Percentiles rank a stretch among this genome's conserved stretches.
These are phyloP conservation scores for Tipula unca DNA, from an alignment of 2,888 invertebrate species.

Conservation along the genomic window DNA sequence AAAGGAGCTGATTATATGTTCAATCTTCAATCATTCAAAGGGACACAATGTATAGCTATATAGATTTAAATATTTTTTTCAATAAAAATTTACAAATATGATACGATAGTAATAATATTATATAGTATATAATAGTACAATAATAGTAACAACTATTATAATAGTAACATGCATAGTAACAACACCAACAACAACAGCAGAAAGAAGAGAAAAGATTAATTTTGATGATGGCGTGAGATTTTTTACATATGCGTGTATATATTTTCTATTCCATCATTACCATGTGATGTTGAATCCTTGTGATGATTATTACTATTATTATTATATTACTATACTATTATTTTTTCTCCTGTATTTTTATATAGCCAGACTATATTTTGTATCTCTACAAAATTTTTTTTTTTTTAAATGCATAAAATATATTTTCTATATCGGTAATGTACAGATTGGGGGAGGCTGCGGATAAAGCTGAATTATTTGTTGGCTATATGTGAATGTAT, in stretches of 20 bases:
- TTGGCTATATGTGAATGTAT: neutral
- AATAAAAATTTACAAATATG: neutral
- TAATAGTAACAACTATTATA: neutral
- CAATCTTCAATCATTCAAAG: too few relatives aligned
- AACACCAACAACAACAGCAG: neutral
- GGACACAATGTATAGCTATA: neutral
- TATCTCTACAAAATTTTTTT: too few relatives aligned
- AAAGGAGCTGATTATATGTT: too few relatives aligned
- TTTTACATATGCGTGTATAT: conserved; percentile 26
- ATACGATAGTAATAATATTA: neutral
- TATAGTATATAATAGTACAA: neutral
- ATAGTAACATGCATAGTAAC: neutral
- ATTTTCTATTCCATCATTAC: conserved; percentile 17
- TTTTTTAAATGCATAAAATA: neutral
- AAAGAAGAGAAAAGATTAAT: conserved; percentile 1
- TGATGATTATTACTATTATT: neutral
- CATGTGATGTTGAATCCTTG: conserved; percentile 8
- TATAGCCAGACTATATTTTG: neutral
- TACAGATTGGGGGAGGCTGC: neutral
- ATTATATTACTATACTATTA: neutral
- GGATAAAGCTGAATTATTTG: neutral
- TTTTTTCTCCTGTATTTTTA: neutral
- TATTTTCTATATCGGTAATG: neutral
- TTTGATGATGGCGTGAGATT: conserved; percentile 28
- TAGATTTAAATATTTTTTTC: neutral